Evolutionary conservation across 2,888 invertebrate species (phyloP), one percentile per base, ranked within the genome.

Genomic region (Pinctada fucata): DNA sequence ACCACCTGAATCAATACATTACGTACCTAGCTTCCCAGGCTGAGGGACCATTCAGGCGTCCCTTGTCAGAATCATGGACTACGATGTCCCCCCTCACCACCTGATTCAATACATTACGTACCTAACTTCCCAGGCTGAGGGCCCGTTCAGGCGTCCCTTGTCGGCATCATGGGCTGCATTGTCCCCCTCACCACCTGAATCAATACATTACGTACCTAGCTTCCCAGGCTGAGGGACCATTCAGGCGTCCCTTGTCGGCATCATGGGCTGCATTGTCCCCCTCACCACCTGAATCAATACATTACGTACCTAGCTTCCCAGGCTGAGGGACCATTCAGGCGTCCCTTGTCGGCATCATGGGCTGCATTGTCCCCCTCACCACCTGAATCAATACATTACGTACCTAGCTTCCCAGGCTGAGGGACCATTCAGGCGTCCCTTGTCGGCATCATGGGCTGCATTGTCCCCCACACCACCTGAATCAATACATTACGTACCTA

Each of bases 11-110:
- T n/a, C n/a, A n/a, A n/a, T n/a, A n/a, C n/a, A n/a, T n/a, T n/a
- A n/a, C 69, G 31, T 74, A 87, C 88, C 88, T 85, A 66, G 88
- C 85, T 64, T 85, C 82, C 88, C 88, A 88, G 5, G 86, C 86
- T 31, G 77, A 67, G 1, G 50, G 49, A 2, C 73, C 75, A 58
- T 78, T 66, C 31, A 88, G 78, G 64, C 88, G 75, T 47, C 81
- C 87, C 58, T 79, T 81, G 74, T 83, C 72, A 6, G 88, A 83
- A 58, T 85, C 86, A 73, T 78, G 79, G 13, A 72, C 78, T 50
- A 79, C 76, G 69, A 1, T 31, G 31, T 31, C 31, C 31, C 31
- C 31, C 31, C 31, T 31, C 31, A 31, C 31, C 31, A 31, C 31
- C 31, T 31, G 31, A 31, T 1, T 31, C 31, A 31, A 31, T 31